Conservation (phyloP, 2,888 invertebrate genomes). For the Heterodera filipjevi region DNA sequence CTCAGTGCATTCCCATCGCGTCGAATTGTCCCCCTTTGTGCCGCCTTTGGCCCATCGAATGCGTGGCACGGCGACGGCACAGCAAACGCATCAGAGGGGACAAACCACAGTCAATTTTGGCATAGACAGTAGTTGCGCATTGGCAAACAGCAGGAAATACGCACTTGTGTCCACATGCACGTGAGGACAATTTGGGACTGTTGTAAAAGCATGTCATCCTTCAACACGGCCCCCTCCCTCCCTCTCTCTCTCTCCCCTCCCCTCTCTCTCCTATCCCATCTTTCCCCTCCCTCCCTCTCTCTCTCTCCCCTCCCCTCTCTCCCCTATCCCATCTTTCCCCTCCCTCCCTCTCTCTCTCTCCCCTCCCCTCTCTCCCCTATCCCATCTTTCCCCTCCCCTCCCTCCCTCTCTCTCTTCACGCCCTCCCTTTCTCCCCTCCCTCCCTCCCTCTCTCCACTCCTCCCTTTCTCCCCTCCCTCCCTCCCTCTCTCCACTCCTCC, state of each 20-base stretch:
- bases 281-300: too few relatives aligned
- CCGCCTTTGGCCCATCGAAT: not conserved
- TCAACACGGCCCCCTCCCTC: not conserved
- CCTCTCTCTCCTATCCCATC: not conserved
- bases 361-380: not conserved
- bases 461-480: not conserved
- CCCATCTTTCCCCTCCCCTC: too few relatives aligned
- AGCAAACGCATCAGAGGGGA: not conserved
- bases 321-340: too few relatives aligned
- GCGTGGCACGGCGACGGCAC: not conserved
- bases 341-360: not conserved
- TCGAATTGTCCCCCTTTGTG: conserved; percentile 13
- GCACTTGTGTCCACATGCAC: conserved; percentile 96
- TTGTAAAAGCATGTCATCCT: too few relatives aligned
- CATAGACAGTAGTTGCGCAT: not conserved
- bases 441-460: not conserved
- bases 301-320: too few relatives aligned
- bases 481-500: not conserved
- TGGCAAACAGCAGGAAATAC: conserved; percentile 69
- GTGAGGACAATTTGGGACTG: conserved; percentile 40
- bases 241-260: not conserved
- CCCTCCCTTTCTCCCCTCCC: not conserved
- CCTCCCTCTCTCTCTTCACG: too few relatives aligned
- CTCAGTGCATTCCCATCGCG: conserved; percentile 85
- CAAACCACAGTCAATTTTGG: not conserved